phyloP scores from a whole-genome alignment of 2,113 vertebrate species.

The Sula dactylatra region DNA sequence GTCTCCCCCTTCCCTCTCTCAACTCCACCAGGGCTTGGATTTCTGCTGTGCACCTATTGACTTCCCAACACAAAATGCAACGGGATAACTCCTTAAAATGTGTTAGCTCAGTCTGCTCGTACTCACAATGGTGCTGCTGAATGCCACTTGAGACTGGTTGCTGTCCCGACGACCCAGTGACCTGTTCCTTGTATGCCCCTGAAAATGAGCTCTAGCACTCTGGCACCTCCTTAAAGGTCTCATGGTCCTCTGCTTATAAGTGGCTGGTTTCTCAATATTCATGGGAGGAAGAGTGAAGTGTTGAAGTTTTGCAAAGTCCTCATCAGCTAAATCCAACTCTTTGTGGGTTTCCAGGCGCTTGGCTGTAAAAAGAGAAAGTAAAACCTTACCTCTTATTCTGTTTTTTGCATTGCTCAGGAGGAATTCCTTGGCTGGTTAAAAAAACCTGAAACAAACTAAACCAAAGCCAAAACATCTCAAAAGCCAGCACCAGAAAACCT shows the following conservation, averaged over 20 bases:
- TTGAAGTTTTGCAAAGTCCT: conserved; percentile 59
- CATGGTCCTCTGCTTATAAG: neutral
- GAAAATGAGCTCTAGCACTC: conserved; percentile 64
- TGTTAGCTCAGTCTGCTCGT: neutral
- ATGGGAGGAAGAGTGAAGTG: conserved; percentile 44
- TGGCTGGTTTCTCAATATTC: neutral
- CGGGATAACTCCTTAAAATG: neutral
- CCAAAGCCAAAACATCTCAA: neutral
- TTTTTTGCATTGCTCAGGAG: neutral
- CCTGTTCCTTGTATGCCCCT: conserved; percentile 57
- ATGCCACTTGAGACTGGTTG: conserved; percentile 70
- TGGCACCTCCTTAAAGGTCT: conserved; percentile 67
- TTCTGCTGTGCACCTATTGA: neutral
- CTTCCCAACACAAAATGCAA: neutral
- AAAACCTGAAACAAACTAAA: neutral
- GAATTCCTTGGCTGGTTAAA: neutral
- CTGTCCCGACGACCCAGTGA: conserved; percentile 42
- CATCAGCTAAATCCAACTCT: conserved; percentile 66
- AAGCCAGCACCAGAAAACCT: neutral
- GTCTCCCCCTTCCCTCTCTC: neutral
- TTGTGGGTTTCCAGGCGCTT: conserved; percentile 72
- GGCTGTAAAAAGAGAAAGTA: conserved; percentile 56
- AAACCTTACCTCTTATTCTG: neutral
- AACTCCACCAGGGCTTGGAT: neutral
- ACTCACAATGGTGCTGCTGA: conserved; percentile 82